Conservation (phyloP, 2,888 invertebrate species). For the Xanthia icteritia region DNA sequence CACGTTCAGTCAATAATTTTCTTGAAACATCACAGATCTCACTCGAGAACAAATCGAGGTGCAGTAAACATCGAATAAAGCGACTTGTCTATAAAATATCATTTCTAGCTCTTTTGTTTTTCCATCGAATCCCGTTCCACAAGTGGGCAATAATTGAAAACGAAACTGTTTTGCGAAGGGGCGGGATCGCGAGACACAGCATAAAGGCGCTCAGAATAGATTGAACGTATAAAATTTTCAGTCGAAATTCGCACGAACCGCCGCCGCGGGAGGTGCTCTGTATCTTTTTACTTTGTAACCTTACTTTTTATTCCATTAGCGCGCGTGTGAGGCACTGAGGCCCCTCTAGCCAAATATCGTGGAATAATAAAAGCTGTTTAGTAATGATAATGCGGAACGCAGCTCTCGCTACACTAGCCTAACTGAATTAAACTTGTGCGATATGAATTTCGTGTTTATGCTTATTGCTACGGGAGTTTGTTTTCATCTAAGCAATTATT, state of each 20-base stretch:
- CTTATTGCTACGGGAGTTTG: constrained; percentile 79
- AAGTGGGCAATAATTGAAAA: constrained; percentile 91
- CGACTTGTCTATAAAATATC: constrained; percentile 89
- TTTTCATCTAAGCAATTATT: constrained; percentile 74
- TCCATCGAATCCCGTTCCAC: constrained; percentile 88
- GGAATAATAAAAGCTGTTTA: constrained; percentile 90
- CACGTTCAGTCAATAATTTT: constrained; percentile 90
- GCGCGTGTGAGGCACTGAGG: constrained; percentile 88
- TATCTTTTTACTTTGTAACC: constrained; percentile 90
- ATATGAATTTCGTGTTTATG: constrained; percentile 82
- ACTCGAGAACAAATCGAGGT: constrained; percentile 86
- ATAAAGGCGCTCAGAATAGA: constrained; percentile 90
- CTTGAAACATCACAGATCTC: constrained; percentile 88
- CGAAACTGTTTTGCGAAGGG: constrained; percentile 88
- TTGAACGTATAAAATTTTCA: constrained; percentile 91
- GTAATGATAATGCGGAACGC: constrained; percentile 89
- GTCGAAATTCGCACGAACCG: constrained; percentile 89
- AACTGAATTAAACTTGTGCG: constrained; percentile 86
- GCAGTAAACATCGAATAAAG: constrained; percentile 89
- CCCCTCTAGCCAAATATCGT: constrained; percentile 89
- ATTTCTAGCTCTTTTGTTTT: constrained; percentile 89
- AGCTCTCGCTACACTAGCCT: constrained; percentile 81
- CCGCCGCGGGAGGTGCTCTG: constrained; percentile 88
- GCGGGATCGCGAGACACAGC: constrained; percentile 88
- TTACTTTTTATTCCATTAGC: constrained; percentile 91